These are phyloP conservation scores for Mechanitis mazaeus DNA, from an alignment of 2,888 invertebrate genomes.

Conservation along the genomic window DNA sequence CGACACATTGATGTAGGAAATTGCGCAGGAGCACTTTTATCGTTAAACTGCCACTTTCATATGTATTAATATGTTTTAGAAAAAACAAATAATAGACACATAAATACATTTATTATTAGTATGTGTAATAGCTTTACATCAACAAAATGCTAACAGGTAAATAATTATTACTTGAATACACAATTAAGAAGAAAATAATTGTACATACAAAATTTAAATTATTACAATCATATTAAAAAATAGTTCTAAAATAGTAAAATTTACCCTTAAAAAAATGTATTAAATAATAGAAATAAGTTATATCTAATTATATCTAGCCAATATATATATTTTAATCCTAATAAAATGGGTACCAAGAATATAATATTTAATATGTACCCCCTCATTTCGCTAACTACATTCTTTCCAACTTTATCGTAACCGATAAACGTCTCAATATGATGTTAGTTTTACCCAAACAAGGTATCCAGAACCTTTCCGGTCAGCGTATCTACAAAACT, in stretches of 20 bases:
- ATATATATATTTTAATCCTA: background rate
- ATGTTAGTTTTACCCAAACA: too few species aligned
- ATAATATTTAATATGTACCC: background rate
- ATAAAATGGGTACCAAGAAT: background rate
- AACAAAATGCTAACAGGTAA: background rate
- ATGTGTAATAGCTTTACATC: background rate
- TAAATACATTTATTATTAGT: slow-evolving; percentile 1
- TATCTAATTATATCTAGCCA: background rate
- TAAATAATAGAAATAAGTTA: background rate
- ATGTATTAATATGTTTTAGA: background rate
- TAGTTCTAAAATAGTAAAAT: background rate
- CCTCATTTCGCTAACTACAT: too few species aligned
- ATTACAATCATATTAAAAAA: background rate
- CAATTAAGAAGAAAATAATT: slow-evolving; percentile 1
- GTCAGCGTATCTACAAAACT: too few species aligned
- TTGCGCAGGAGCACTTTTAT: too few species aligned
- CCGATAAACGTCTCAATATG: too few species aligned
- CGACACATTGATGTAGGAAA: too few species aligned
- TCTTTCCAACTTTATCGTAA: too few species aligned
- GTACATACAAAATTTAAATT: background rate
- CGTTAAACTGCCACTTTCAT: too few species aligned
- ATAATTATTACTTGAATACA: slow-evolving; percentile 6
- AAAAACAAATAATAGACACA: background rate
- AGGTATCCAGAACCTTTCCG: too few species aligned
- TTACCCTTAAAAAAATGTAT: background rate